A percentile compares a stretch with the other conserved stretches of the same genome.
Conservation (phyloP, 2,797 vertebrate species). For the Hypotaenidia okinawae region DNA sequence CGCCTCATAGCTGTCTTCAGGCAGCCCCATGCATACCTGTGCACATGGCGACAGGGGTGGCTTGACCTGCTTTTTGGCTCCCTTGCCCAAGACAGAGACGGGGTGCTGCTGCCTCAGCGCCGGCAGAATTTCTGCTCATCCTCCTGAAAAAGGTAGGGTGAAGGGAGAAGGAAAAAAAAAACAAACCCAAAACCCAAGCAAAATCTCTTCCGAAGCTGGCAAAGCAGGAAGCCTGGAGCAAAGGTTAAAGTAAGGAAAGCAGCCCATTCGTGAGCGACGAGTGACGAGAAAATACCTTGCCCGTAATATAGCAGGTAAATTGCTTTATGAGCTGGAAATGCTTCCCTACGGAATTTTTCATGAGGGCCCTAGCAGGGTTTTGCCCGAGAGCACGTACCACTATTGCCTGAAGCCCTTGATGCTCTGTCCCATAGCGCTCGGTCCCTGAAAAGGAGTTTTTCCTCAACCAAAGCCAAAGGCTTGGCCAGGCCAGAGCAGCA, state of each 20-base stretch:
- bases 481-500: accelerated
- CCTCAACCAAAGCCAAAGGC: not conserved
- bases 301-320: constrained; percentile 61
- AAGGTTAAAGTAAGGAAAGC: constrained; percentile 57
- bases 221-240: constrained; percentile 73
- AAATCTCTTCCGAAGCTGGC: constrained; percentile 73
- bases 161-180: too few species aligned
- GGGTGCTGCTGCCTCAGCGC: constrained; percentile 20
- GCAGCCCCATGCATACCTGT: not conserved
- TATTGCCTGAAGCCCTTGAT: not conserved
- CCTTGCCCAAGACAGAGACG: not conserved
- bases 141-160: constrained; percentile 19
- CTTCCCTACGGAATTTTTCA: constrained; percentile 7
- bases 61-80: constrained; percentile 31
- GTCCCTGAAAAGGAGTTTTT: not conserved
- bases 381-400: not conserved
- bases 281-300: constrained; percentile 51
- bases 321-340: constrained; percentile 29
- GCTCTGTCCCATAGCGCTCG: not conserved
- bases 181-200: not conserved
- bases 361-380: not conserved
- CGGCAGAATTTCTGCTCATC: constrained; percentile 46
- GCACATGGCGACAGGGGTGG: not conserved
- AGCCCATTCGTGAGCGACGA: constrained; percentile 45
- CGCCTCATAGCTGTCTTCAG: not conserved